Evolutionary conservation across 1,140 invertebrate species (phyloP).

Genomic region (Drosophila willistoni): DNA sequence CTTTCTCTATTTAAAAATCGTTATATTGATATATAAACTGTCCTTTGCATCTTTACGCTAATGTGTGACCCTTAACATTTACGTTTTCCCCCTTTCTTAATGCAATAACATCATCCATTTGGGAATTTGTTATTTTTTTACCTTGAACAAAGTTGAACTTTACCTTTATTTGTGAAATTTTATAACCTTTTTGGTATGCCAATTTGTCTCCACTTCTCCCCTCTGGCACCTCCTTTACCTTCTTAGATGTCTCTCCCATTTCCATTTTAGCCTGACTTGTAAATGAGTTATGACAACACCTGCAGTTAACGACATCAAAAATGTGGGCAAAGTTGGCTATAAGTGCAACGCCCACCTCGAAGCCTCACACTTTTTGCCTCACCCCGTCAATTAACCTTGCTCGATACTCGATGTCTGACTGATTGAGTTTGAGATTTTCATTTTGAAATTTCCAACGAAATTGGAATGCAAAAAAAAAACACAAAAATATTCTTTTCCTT

Average conservation of each 20-base stretch:
- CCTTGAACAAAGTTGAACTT: conserved; percentile 4
- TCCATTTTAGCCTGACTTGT: conserved; percentile 12
- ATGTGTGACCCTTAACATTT: background rate
- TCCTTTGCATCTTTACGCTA: no score
- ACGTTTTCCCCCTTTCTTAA: background rate
- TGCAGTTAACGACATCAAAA: conserved; percentile 18
- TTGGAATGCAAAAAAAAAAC: background rate
- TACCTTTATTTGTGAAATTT: conserved; percentile 11
- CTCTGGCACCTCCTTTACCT: background rate
- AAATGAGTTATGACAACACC: conserved; percentile 29
- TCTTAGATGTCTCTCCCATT: background rate
- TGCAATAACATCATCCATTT: conserved; percentile 1
- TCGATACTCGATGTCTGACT: background rate
- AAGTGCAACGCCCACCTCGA: conserved; percentile 18
- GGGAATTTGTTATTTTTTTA: background rate
- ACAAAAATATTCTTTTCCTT: background rate
- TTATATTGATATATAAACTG: no score
- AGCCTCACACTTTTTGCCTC: conserved; percentile 10
- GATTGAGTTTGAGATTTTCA: conserved; percentile 3
- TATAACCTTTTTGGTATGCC: conserved; percentile 11
- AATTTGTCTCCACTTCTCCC: background rate
- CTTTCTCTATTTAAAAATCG: no score
- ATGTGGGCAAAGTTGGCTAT: conserved; percentile 15
- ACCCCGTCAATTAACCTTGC: background rate
- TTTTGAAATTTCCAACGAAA: conserved; percentile 7